These are phyloP conservation scores for Sitophilus oryzae DNA, from an alignment of 1,140 invertebrate genomes.

Conservation along the genomic window DNA sequence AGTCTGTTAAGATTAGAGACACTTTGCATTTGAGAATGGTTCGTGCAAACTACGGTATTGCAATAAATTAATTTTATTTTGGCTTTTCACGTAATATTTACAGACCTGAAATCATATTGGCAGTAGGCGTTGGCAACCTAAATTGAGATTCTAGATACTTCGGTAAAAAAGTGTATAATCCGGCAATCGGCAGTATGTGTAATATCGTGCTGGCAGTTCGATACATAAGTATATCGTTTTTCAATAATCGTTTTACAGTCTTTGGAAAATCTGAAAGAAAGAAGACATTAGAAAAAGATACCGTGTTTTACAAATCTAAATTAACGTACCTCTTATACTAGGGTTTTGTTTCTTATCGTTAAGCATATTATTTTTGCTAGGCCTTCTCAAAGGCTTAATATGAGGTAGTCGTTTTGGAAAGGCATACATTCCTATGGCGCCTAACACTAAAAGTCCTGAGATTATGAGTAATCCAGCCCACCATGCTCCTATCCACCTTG, in stretches of 20 bases:
- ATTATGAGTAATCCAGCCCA: constrained; percentile 80
- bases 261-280: constrained; percentile 79
- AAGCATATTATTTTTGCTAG: constrained; percentile 39
- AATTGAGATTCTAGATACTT: constrained; percentile 93
- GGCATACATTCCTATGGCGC: constrained; percentile 80
- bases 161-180: constrained; percentile 87
- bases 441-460: constrained; percentile 68
- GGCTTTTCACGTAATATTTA: constrained; percentile 26
- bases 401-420: constrained; percentile 68
- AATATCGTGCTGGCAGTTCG: constrained; percentile 82
- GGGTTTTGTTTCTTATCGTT: constrained; percentile 53
- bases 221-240: constrained; percentile 86
- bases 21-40: too few species aligned
- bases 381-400: constrained; percentile 41
- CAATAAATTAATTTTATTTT: constrained; percentile 4
- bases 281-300: too few species aligned
- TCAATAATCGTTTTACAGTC: constrained; percentile 76
- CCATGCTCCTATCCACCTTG: constrained; percentile 88
- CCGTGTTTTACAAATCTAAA: neutral
- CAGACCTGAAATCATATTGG: constrained; percentile 84
- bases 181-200: constrained; percentile 84
- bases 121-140: constrained; percentile 76
- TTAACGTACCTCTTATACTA: constrained; percentile 47
- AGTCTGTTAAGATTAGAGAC: too few species aligned
- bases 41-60: too few species aligned